Percentiles rank a stretch among this genome's conserved stretches.
phyloP scores from a whole-genome alignment of 64 coral and sea anemone species.

The Trachythela sp. region DNA sequence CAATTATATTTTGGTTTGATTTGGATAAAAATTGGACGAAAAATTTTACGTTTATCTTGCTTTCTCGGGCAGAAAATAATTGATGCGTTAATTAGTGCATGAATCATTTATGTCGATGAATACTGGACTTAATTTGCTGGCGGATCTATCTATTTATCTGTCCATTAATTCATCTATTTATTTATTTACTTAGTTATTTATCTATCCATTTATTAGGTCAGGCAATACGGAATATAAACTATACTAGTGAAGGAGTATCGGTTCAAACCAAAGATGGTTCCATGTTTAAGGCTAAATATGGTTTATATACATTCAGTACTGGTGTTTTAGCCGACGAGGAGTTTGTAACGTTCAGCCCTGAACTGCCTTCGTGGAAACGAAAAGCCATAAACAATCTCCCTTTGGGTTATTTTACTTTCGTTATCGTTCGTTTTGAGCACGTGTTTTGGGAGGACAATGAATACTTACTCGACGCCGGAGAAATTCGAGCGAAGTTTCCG shows the following conservation, averaged over 20 bases:
- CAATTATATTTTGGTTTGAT: no score
- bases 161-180: no score
- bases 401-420: constrained; percentile 43
- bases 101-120: no score
- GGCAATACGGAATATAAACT: neutral
- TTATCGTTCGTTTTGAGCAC: constrained; percentile 54
- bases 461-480: constrained; percentile 32
- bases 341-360: constrained; percentile 42
- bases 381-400: constrained; percentile 49
- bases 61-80: no score
- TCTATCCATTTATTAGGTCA: no score
- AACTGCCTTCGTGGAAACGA: constrained; percentile 63
- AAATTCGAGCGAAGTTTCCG: constrained; percentile 33
- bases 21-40: no score
- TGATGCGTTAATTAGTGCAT: no score
- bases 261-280: constrained; percentile 15
- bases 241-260: neutral
- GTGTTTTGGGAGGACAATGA: constrained; percentile 65
- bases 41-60: no score
- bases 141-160: no score
- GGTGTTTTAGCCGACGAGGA: constrained; percentile 36
- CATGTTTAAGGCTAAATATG: constrained; percentile 53
- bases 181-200: no score
- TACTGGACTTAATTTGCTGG: no score
- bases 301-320: constrained; percentile 63